phyloP scores from a whole-genome alignment of 2,797 vertebrate genomes.

The Xiphophorus birchmanni region DNA sequence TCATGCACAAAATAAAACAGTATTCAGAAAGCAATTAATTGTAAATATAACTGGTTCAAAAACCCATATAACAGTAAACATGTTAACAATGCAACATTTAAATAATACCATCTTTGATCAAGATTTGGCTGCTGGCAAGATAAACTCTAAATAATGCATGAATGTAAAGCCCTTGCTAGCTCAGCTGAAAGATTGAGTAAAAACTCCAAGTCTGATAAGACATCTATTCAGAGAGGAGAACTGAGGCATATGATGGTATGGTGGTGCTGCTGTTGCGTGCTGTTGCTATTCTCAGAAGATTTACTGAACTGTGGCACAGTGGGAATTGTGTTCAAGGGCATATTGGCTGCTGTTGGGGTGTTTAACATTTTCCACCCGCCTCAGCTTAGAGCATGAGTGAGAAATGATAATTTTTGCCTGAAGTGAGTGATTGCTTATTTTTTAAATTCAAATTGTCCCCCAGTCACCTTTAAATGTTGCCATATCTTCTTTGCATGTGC shows the following conservation, averaged over 20 bases:
- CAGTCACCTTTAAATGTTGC: conserved; percentile 40
- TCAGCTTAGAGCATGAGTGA: conserved; percentile 52
- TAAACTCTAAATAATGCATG: conserved; percentile 15
- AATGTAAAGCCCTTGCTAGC: neutral
- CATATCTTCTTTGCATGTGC: conserved; percentile 21
- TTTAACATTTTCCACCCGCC: conserved; percentile 53
- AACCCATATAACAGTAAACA: neutral
- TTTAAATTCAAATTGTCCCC: conserved; percentile 55
- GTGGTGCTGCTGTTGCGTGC: conserved; percentile 32
- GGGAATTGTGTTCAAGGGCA: conserved; percentile 74
- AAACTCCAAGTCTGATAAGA: conserved; percentile 12
- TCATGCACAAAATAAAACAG: neutral
- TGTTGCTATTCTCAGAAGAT: conserved; percentile 57
- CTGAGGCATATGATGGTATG: conserved; percentile 30
- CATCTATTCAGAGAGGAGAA: conserved; percentile 41
- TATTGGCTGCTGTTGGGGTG: conserved; percentile 54
- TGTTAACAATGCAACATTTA: neutral
- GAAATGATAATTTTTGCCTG: conserved; percentile 69
- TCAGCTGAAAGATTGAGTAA: conserved; percentile 17
- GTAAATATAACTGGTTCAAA: neutral
- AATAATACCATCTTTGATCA: conserved; percentile 4
- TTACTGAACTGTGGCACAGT: conserved; percentile 46
- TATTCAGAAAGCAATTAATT: neutral
- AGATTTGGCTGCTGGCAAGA: conserved; percentile 5
- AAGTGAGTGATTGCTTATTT: conserved; percentile 65